phyloP scores from a whole-genome alignment of 2,797 vertebrate genomes.

The Tragelaphus oryx region DNA sequence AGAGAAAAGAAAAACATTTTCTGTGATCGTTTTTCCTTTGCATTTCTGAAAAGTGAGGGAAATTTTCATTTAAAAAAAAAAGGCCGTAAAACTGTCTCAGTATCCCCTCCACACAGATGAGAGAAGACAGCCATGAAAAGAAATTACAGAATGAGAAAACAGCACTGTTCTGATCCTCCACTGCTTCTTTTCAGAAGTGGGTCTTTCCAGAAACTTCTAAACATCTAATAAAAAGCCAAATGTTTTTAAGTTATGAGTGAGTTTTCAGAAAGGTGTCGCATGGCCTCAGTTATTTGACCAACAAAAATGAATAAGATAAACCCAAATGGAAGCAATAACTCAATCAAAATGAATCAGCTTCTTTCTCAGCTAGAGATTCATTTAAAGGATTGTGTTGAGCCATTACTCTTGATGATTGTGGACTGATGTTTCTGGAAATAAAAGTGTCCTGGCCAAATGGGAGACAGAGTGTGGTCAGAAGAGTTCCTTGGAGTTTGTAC shows the following conservation, averaged over 20 bases:
- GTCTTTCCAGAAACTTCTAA: not conserved
- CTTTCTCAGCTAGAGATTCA: not conserved
- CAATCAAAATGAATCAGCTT: not conserved
- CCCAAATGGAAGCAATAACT: not conserved
- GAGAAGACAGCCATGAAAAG: not conserved
- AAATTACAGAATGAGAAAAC: not conserved
- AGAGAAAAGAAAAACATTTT: conserved; percentile 22
- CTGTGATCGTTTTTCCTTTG: not conserved
- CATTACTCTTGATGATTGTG: not conserved
- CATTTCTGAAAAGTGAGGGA: conserved; percentile 10
- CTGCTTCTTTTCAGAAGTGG: not conserved
- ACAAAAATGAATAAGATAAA: not conserved
- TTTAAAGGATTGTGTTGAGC: not conserved
- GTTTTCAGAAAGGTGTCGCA: not conserved
- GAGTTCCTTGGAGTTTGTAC: too few species aligned
- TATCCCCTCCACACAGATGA: not conserved
- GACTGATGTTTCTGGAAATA: not conserved
- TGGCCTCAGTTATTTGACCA: not conserved
- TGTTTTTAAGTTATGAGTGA: not conserved
- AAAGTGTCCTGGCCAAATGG: not conserved
- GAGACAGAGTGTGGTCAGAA: too few species aligned
- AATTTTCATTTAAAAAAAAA: not conserved
- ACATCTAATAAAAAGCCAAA: not conserved
- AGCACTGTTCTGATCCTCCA: not conserved
- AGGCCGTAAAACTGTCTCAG: not conserved